phyloP scores from a whole-genome alignment of 2,113 vertebrate genomes.

The Leptodactylus fuscus region DNA sequence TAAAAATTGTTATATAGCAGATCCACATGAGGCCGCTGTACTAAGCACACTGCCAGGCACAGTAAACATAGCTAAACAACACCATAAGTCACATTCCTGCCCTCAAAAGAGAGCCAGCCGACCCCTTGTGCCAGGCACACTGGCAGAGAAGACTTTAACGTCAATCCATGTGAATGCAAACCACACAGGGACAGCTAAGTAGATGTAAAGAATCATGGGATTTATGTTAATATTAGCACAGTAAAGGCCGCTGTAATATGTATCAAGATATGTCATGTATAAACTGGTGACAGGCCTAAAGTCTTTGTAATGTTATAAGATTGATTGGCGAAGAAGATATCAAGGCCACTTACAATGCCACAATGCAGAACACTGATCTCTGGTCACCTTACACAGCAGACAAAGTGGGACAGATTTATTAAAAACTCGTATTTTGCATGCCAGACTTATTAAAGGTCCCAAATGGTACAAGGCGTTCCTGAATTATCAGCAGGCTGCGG shows the following conservation, averaged over 20 bases:
- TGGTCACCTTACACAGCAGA: background rate
- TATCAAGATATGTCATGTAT: background rate
- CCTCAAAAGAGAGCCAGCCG: background rate
- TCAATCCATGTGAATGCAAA: background rate
- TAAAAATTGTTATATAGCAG: conserved; percentile 21
- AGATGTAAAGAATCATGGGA: background rate
- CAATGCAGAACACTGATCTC: background rate
- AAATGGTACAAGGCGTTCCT: no score
- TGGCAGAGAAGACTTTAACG: background rate
- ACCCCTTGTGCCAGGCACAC: background rate
- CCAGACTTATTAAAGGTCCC: no score
- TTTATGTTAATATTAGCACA: background rate
- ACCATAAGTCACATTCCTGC: conserved; percentile 7
- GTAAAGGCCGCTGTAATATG: background rate
- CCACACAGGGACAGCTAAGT: background rate
- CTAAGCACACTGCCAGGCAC: conserved; percentile 10
- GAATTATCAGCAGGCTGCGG: no score
- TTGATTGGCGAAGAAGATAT: no score
- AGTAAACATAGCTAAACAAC: background rate
- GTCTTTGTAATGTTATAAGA: no score
- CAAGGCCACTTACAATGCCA: background rate
- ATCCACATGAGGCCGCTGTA: conserved; percentile 1
- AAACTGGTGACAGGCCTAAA: background rate
- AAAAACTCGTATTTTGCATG: no score
- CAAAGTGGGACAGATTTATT: no score